Conservation (phyloP, 2,888 invertebrate genomes). For the Brassicogethes aeneus region DNA sequence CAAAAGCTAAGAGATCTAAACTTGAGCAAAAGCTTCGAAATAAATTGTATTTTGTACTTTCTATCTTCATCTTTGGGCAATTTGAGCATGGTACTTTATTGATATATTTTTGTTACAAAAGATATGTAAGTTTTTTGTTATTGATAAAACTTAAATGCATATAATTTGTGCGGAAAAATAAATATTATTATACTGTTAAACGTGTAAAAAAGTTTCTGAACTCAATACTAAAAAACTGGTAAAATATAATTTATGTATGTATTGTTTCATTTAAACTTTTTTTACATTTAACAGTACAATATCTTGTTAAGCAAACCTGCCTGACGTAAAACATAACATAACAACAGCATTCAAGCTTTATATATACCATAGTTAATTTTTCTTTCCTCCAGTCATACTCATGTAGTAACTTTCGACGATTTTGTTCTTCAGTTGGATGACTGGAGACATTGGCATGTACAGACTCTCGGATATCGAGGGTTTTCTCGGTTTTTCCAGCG, state of each 20-base stretch:
- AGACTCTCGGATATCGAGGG: conserved; percentile 23
- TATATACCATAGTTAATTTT: no score
- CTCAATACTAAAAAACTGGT: no score
- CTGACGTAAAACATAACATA: background rate
- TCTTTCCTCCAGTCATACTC: conserved; percentile 27
- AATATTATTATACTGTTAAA: no score
- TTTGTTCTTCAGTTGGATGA: conserved; percentile 26
- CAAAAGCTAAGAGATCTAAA: conserved; percentile 9
- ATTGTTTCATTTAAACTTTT: no score
- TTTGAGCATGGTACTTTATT: background rate
- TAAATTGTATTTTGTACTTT: conserved; percentile 8
- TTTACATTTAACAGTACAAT: no score
- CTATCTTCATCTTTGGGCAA: background rate
- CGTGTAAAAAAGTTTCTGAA: no score
- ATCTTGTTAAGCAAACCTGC: no score
- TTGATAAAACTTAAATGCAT: no score
- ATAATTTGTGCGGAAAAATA: no score
- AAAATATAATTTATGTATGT: no score
- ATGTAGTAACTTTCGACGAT: conserved; percentile 29
- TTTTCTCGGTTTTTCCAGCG: conserved; percentile 19
- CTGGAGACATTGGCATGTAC: conserved; percentile 36
- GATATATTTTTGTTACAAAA: background rate
- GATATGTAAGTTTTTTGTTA: no score
- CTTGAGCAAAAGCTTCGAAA: conserved; percentile 11
- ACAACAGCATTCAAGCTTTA: background rate